These are phyloP conservation scores for Philereme vetulata DNA, from an alignment of 2,888 invertebrate genomes.

Conservation along the genomic window DNA sequence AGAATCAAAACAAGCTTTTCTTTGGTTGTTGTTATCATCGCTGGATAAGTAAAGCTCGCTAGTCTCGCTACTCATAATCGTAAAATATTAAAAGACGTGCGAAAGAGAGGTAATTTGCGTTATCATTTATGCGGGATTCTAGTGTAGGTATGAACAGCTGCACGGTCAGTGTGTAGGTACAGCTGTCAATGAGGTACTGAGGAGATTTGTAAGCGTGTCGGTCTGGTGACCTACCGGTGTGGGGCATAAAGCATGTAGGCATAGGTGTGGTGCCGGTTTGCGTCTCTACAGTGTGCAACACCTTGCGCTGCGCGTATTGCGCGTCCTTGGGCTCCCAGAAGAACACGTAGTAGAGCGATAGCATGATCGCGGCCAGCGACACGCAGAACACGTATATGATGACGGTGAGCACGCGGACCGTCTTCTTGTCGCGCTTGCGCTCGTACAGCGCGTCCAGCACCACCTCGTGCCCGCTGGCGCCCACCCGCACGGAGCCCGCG, in stretches of 20 bases:
- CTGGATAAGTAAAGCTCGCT: too few relatives aligned
- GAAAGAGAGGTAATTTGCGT: slow-evolving; percentile 6
- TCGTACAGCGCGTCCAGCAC: slow-evolving; percentile 90
- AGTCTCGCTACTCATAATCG: too few relatives aligned
- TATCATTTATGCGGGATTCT: slow-evolving; percentile 29
- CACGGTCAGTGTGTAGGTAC: slow-evolving; percentile 36
- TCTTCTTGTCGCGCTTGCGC: slow-evolving; percentile 93
- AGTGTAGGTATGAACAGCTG: slow-evolving; percentile 35
- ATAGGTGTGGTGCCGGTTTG: slow-evolving; percentile 80
- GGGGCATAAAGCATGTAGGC: slow-evolving; percentile 82
- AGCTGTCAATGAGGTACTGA: slow-evolving; percentile 36
- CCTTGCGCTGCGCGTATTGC: slow-evolving; percentile 80
- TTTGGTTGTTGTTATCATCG: too few relatives aligned
- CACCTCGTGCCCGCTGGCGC: slow-evolving; percentile 79
- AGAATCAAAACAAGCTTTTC: too few relatives aligned
- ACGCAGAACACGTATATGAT: slow-evolving; percentile 97
- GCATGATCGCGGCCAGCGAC: slow-evolving; percentile 95
- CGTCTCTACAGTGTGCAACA: slow-evolving; percentile 78
- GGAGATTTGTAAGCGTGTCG: slow-evolving; percentile 61
- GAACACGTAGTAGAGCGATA: slow-evolving; percentile 96
- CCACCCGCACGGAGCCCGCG: slow-evolving; percentile 72
- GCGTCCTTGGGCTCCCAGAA: slow-evolving; percentile 93
- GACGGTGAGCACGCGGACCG: slow-evolving; percentile 95
- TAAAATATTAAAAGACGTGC: too few relatives aligned
- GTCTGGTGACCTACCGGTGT: slow-evolving; percentile 80